Evolutionary conservation across 2,888 invertebrate genomes (phyloP).

Genomic region (Agrochola litura): DNA sequence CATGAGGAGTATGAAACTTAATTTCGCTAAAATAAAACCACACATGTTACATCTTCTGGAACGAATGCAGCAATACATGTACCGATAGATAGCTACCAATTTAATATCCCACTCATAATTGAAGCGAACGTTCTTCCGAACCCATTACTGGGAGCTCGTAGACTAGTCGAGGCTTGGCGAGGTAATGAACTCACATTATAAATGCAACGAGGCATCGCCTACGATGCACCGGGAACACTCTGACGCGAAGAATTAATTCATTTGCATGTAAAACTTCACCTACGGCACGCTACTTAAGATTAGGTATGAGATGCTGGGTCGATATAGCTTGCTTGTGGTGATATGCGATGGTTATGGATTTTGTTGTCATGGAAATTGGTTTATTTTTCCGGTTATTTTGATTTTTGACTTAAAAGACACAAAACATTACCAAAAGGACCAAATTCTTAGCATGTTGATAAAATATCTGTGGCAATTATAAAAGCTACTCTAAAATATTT

Average conservation of each 20-base stretch:
- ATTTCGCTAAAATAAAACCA: slow-evolving; percentile 56
- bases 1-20: slow-evolving; percentile 29
- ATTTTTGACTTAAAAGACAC: neutral
- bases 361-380: neutral
- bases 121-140: slow-evolving; percentile 88
- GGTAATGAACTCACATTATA: slow-evolving; percentile 90
- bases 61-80: slow-evolving; percentile 60
- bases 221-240: slow-evolving; percentile 84
- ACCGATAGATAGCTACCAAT: slow-evolving; percentile 80
- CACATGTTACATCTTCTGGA: slow-evolving; percentile 43
- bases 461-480: too few relatives aligned
- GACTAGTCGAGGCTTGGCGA: slow-evolving; percentile 81
- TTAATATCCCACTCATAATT: slow-evolving; percentile 88
- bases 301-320: slow-evolving; percentile 75
- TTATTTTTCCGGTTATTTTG: neutral
- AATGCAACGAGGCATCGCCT: slow-evolving; percentile 89
- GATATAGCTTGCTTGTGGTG: slow-evolving; percentile 27
- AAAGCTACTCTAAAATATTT: neutral
- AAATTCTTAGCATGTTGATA: neutral
- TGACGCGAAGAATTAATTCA: slow-evolving; percentile 90
- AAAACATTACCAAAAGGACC: neutral
- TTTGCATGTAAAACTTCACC: slow-evolving; percentile 89
- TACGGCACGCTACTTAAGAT: slow-evolving; percentile 82
- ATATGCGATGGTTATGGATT: neutral
- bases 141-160: slow-evolving; percentile 84